These are phyloP conservation scores for Distichodus sexfasciatus DNA, from an alignment of 2,797 vertebrate genomes.

Conservation along the genomic window DNA sequence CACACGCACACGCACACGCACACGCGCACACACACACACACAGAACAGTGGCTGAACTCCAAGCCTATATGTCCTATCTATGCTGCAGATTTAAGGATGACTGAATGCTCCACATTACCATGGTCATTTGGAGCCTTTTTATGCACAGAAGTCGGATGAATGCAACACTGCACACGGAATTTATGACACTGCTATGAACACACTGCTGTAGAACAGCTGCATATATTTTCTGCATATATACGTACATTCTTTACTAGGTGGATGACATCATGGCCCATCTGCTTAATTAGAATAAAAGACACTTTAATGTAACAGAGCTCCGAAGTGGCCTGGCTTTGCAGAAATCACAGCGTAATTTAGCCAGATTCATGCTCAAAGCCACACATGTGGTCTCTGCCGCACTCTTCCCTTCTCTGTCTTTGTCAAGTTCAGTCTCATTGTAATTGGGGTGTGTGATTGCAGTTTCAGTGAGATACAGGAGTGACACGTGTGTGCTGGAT, in stretches of 20 bases:
- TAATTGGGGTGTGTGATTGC: too few species aligned
- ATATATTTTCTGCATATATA: too few species aligned
- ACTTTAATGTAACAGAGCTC: background rate
- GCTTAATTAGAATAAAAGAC: background rate
- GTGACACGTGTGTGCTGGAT: too few species aligned
- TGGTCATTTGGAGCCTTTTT: too few species aligned
- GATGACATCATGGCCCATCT: background rate
- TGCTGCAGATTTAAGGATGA: background rate
- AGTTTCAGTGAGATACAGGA: too few species aligned
- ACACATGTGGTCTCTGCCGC: background rate
- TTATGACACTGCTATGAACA: background rate
- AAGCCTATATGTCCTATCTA: background rate
- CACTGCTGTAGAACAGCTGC: too few species aligned
- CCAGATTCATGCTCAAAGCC: too few species aligned
- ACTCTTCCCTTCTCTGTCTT: background rate
- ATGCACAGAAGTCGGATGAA: too few species aligned
- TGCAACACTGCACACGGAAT: background rate
- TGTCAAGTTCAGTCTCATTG: too few species aligned
- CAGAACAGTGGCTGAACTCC: background rate
- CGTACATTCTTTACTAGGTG: too few species aligned
- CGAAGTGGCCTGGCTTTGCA: background rate
- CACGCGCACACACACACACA: background rate
- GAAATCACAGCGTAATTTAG: background rate
- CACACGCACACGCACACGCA: background rate
- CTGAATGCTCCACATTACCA: background rate